These are phyloP conservation scores for Chrysogorgia sp. DNA, from an alignment of 92 coral and sea anemone species.

Conservation along the genomic window DNA sequence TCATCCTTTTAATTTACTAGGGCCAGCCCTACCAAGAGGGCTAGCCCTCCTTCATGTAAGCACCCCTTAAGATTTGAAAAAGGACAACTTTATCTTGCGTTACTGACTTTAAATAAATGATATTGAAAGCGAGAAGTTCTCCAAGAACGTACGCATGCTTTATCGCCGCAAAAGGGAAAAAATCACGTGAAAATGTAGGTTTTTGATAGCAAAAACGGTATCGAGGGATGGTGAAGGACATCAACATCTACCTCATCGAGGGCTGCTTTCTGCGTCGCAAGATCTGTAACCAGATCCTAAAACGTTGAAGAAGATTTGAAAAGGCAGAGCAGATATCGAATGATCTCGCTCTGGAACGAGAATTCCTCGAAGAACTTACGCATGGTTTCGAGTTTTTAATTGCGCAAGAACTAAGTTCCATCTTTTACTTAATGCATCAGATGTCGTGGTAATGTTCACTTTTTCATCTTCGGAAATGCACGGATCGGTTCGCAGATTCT, in stretches of 20 bases:
- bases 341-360: not conserved
- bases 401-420: constrained; percentile 42
- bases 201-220: not conserved
- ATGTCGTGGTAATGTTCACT: constrained; percentile 19
- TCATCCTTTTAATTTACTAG: too few species aligned
- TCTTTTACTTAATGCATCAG: constrained; percentile 36
- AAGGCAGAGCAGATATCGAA: not conserved
- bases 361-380: constrained; percentile 32
- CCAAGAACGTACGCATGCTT: too few species aligned
- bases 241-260: constrained; percentile 5
- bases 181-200: too few species aligned
- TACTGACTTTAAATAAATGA: too few species aligned
- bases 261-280: constrained; percentile 26
- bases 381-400: constrained; percentile 37
- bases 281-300: constrained; percentile 20
- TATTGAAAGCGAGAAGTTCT: too few species aligned
- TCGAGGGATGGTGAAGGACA: constrained; percentile 17
- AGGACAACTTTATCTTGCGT: too few species aligned
- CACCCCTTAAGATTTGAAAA: too few species aligned
- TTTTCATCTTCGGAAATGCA: constrained; percentile 33
- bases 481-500: constrained; percentile 30
- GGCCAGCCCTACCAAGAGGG: too few species aligned
- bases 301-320: not conserved
- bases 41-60: too few species aligned
- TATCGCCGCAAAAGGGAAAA: too few species aligned